Conservation (phyloP, 2,797 vertebrate species). For the Margarornis squamiger region DNA sequence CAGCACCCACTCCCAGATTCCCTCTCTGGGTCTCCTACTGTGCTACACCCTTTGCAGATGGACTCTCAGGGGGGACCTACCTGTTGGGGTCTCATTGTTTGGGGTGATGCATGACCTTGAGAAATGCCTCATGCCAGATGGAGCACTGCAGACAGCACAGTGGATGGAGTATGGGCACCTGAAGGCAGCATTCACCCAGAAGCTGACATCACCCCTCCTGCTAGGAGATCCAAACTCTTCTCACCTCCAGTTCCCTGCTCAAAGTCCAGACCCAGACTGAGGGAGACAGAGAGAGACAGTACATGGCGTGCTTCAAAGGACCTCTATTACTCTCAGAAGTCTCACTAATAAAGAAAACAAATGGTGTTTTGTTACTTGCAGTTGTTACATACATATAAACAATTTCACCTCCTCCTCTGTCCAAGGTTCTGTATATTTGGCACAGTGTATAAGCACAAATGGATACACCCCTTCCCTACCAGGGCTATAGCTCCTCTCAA, state of each 20-base stretch:
- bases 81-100: neutral
- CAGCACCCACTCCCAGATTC: neutral
- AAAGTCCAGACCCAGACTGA: neutral
- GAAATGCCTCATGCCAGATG: neutral
- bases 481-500: neutral
- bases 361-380: neutral
- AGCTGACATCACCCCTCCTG: neutral
- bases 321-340: neutral
- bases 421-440: neutral
- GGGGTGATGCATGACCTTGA: neutral
- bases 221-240: neutral
- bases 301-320: neutral
- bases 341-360: conserved; percentile 13
- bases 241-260: neutral
- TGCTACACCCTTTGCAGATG: neutral
- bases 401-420: neutral
- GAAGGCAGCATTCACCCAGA: neutral
- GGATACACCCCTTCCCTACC: neutral
- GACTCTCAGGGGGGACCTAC: neutral
- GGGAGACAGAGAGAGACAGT: neutral
- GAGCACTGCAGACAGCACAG: neutral
- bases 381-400: neutral
- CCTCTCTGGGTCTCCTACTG: neutral
- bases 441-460: neutral
- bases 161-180: neutral